These are phyloP conservation scores for Ictalurus furcatus DNA, from an alignment of 2,113 vertebrate genomes.

Conservation along the genomic window DNA sequence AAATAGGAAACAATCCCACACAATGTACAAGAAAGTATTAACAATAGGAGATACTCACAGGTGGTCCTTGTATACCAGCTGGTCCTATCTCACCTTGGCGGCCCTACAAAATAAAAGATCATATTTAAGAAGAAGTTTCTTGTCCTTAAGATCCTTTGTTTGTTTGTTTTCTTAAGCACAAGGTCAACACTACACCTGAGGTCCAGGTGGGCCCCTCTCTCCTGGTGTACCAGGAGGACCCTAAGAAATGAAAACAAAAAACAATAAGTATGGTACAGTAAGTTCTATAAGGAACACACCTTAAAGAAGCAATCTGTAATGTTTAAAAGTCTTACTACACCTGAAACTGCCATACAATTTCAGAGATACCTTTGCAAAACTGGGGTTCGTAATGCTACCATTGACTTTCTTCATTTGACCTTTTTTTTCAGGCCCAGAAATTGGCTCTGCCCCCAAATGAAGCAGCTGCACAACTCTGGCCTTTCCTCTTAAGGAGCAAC, in stretches of 20 bases:
- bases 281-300: neutral
- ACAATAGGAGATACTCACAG: conserved; percentile 65
- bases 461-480: neutral
- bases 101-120: conserved; percentile 64
- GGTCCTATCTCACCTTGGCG: conserved; percentile 70
- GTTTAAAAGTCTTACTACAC: neutral
- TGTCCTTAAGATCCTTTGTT: neutral
- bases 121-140: neutral
- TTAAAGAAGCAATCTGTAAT: neutral
- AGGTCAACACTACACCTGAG: conserved; percentile 65
- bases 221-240: conserved; percentile 70
- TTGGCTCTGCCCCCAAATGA: neutral
- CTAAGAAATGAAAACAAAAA: conserved; percentile 55
- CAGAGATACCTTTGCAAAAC: neutral
- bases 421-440: neutral
- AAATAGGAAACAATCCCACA: too few species aligned
- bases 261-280: neutral
- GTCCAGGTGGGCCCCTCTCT: conserved; percentile 69
- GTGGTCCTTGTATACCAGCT: conserved; percentile 69
- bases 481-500: neutral
- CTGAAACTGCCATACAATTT: neutral
- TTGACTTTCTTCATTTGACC: neutral
- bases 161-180: neutral
- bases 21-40: neutral
- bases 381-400: neutral